A percentile compares a stretch with the other conserved stretches of the same genome.
Conservation (phyloP, 2,797 vertebrate genomes). For the Aplochiton taeniatus region DNA sequence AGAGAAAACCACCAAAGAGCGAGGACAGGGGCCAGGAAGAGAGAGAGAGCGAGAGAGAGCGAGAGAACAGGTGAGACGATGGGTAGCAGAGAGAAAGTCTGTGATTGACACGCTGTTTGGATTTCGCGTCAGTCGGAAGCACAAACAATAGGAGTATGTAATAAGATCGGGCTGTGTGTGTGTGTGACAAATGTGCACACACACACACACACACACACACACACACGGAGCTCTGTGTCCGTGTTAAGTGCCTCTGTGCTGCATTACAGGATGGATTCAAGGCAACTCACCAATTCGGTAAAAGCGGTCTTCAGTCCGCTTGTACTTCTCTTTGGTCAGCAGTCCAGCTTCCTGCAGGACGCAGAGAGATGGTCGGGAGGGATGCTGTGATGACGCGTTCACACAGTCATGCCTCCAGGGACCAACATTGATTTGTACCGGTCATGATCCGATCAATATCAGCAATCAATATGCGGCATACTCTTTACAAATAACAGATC, state of each 20-base stretch:
- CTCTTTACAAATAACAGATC: conserved; percentile 34
- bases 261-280: neutral
- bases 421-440: conserved; percentile 18
- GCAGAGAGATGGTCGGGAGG: conserved; percentile 18
- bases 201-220: too few species aligned
- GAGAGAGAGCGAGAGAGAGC: neutral
- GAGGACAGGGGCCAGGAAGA: neutral
- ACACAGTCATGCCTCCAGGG: conserved; percentile 3
- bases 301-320: conserved; percentile 89
- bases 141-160: conserved; percentile 11
- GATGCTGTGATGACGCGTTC: neutral
- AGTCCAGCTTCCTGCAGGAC: conserved; percentile 65
- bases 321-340: conserved; percentile 92
- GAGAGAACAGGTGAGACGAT: neutral
- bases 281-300: conserved; percentile 87
- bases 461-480: conserved; percentile 43
- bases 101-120: conserved; percentile 12
- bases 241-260: neutral
- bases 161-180: conserved; percentile 15
- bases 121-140: neutral
- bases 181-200: neutral
- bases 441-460: conserved; percentile 56
- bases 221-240: neutral
- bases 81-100: neutral
- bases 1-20: neutral